Evolutionary conservation across 92 coral and sea anemone genomes (phyloP).

Genomic region (Epizoanthus fatuus): DNA sequence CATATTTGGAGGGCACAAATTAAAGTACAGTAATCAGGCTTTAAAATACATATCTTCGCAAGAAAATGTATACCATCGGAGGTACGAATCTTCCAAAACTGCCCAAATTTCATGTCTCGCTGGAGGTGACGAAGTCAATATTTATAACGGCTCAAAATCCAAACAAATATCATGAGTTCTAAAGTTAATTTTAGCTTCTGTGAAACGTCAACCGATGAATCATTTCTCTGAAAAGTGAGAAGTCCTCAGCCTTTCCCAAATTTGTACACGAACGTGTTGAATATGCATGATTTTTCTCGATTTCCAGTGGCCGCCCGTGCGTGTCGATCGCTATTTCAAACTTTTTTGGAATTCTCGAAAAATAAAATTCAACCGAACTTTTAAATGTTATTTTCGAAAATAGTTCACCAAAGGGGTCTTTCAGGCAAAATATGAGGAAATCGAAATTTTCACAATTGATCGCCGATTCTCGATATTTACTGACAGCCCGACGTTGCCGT

Average conservation of each 20-base stretch:
- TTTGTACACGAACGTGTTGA: constrained; percentile 12
- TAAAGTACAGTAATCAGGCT: background rate
- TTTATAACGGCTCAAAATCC: constrained; percentile 17
- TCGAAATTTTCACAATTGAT: background rate
- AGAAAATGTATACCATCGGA: constrained; percentile 3
- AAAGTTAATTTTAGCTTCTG: too few relatives aligned
- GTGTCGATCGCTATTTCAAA: background rate
- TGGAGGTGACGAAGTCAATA: constrained; percentile 5
- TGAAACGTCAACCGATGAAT: too few relatives aligned
- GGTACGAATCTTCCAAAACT: background rate
- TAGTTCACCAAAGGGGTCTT: constrained; percentile 1
- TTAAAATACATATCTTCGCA: background rate
- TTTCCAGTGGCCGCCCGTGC: constrained; percentile 5
- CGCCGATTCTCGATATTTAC: too few relatives aligned
- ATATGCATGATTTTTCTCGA: constrained; percentile 8
- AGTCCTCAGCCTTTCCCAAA: background rate
- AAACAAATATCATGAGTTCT: background rate
- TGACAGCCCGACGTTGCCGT: too few relatives aligned
- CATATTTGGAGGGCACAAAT: background rate
- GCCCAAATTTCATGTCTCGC: constrained; percentile 9
- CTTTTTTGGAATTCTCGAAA: background rate
- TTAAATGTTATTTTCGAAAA: background rate
- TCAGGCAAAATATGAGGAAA: background rate
- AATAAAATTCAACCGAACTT: background rate
- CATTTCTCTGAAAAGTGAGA: background rate